Conservation (phyloP, 2,113 vertebrate genomes). For the Mugil cephalus region DNA sequence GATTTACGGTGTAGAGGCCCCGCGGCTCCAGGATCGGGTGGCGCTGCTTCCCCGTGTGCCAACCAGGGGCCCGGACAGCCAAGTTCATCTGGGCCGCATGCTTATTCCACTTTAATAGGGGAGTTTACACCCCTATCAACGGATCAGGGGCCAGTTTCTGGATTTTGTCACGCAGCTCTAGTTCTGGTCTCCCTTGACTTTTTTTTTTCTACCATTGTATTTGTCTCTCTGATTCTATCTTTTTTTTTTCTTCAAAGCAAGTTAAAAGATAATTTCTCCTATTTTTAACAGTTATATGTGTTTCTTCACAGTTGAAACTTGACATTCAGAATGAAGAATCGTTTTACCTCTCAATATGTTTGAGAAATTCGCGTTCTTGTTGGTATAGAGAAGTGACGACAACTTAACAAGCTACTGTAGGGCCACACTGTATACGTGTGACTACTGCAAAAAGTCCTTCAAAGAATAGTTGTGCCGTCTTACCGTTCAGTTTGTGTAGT, state of each 20-base stretch:
- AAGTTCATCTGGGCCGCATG: slow-evolving; percentile 45
- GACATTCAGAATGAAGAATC: background rate
- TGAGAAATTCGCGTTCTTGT: slow-evolving; percentile 5
- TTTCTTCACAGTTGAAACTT: slow-evolving; percentile 11
- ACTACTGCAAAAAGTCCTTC: background rate
- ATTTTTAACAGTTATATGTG: slow-evolving; percentile 4
- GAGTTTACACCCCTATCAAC: slow-evolving; percentile 41
- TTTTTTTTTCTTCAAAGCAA: background rate
- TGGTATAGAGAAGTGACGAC: slow-evolving; percentile 8
- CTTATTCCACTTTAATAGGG: slow-evolving; percentile 57
- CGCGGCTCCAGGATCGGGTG: slow-evolving; percentile 67
- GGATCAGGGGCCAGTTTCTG: slow-evolving; percentile 1
- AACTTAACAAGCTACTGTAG: background rate
- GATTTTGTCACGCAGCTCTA: slow-evolving; percentile 11
- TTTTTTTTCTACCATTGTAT: slow-evolving; percentile 11
- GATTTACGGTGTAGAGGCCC: slow-evolving; percentile 65
- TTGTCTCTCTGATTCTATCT: slow-evolving; percentile 3
- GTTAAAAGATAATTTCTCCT: background rate
- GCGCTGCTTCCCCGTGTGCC: slow-evolving; percentile 46
- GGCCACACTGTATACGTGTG: background rate
- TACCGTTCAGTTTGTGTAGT: background rate
- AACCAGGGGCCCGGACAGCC: slow-evolving; percentile 25
- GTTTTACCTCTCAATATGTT: background rate
- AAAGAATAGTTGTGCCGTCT: background rate
- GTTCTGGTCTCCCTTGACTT: slow-evolving; percentile 13